Conservation (phyloP, 2,797 vertebrate genomes). For the Choloepus didactylus region DNA sequence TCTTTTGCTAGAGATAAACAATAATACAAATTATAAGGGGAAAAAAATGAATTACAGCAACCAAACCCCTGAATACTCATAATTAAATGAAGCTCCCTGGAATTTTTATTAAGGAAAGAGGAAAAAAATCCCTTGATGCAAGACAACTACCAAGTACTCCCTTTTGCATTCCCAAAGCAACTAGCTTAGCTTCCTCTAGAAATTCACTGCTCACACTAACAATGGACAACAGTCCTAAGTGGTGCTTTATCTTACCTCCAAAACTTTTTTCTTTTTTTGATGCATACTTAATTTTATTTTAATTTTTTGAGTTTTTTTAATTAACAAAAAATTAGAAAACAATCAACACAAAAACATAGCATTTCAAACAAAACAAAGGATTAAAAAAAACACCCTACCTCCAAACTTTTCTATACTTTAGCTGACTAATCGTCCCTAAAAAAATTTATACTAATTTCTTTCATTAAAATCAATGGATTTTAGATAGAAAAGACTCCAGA, state of each 20-base stretch:
- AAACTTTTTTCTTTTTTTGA: not conserved
- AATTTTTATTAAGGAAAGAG: not conserved
- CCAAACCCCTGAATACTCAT: slow-evolving; percentile 26
- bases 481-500: slow-evolving; percentile 41
- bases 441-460: slow-evolving; percentile 34
- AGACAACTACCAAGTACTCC: not conserved
- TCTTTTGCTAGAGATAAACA: slow-evolving; percentile 41
- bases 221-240: not conserved
- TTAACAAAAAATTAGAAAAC: too few species aligned
- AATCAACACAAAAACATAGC: too few species aligned
- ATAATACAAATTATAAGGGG: not conserved
- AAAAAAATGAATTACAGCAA: slow-evolving; percentile 21
- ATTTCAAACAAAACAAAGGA: too few species aligned
- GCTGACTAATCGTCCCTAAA: not conserved
- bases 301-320: too few species aligned
- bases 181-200: not conserved
- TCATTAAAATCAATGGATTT: slow-evolving; percentile 58
- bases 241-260: not conserved
- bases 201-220: not conserved
- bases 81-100: slow-evolving; percentile 27
- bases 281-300: too few species aligned
- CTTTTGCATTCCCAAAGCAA: slow-evolving; percentile 19
- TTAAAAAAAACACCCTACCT: not conserved
- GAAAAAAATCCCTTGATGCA: not conserved
- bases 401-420: not conserved